Evolutionary conservation across 2,113 vertebrate species (phyloP), one percentile per base, ranked within the genome.

Genomic region (Epinephelus lanceolatus): DNA sequence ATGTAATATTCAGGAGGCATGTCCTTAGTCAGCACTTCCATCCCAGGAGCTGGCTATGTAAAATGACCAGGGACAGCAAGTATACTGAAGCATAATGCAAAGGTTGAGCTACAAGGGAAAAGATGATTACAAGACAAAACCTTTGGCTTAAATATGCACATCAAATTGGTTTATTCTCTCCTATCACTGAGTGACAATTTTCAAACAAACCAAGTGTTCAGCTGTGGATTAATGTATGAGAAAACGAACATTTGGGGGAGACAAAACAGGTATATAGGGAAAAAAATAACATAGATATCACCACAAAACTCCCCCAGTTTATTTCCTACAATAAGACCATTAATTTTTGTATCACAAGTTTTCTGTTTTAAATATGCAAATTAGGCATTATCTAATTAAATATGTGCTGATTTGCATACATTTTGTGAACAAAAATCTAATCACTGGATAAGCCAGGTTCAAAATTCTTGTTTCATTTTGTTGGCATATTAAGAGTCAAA

Each of bases 21-120:
- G 80, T 81, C 80, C 88, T 92, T 86, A 94, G 90, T 95, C 94
- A 95, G 94, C 94, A 90, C 81, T 92, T 91, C 85, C 61, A 37
- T 62, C 49, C 63, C 71, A 47, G 67, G 85, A 86, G 61, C 83
- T 40, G 42, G 78, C 78, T 76, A 72, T 87, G 80, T 86, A 84
- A 91, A 90, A 88, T 88, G 81, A 86, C 88, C 69, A 47, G 77
- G 82, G 83, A 88, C 81, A 88, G 84, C 80, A 33, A 72, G 78
- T 52, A 53, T 61, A 76, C 71, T 37, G 56, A 73, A 62, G 33
- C 65, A 42, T 53, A 78, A 19, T 71, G 76, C 61, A 63, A 77
- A 74, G 53, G 71, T 76, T 79, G 65, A 71, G 49, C 51, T 71
- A 25, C 53, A 27, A 42, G 17, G 45, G 3, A 60, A 84, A 78